A percentile compares a stretch with the other conserved stretches of the same genome.
These are phyloP conservation scores for Drosophila erecta DNA, from an alignment of 1,140 invertebrate genomes.

Conservation along the genomic window DNA sequence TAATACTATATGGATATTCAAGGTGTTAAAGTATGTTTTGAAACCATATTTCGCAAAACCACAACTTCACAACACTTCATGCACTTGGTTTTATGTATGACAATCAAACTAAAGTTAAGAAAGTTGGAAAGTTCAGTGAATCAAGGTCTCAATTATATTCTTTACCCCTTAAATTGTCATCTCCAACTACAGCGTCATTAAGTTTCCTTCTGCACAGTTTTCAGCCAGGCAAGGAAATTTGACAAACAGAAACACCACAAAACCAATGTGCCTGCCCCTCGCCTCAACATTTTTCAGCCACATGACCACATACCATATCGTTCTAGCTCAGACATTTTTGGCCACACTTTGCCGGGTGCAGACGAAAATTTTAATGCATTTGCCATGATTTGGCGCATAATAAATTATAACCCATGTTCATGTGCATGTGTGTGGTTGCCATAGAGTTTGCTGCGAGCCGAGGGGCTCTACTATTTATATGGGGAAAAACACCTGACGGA, in stretches of 20 bases:
- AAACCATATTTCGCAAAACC: no score
- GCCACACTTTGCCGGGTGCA: slow-evolving; percentile 58
- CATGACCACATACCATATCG: slow-evolving; percentile 56
- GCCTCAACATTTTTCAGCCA: not conserved
- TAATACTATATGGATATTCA: no score
- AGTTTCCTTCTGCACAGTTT: slow-evolving; percentile 50
- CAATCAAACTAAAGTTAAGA: no score
- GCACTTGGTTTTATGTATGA: no score
- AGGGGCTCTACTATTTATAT: slow-evolving; percentile 6
- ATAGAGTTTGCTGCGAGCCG: not conserved
- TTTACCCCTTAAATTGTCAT: slow-evolving; percentile 1
- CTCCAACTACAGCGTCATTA: slow-evolving; percentile 4
- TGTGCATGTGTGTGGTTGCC: slow-evolving; percentile 9
- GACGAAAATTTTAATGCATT: slow-evolving; percentile 74
- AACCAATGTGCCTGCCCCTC: slow-evolving; percentile 26
- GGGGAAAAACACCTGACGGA: slow-evolving; percentile 68
- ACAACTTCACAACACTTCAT: no score
- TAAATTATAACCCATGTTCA: slow-evolving; percentile 52
- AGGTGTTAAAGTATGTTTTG: no score
- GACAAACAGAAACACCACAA: slow-evolving; percentile 63
- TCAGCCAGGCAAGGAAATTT: slow-evolving; percentile 61
- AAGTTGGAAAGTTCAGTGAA: no score
- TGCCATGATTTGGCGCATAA: slow-evolving; percentile 75
- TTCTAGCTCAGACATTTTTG: slow-evolving; percentile 65
- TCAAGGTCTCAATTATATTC: no score